Base-by-base conservation (phyloP, 2,888 invertebrate genomes). In the Paralinhomoeus sp. region DNA sequence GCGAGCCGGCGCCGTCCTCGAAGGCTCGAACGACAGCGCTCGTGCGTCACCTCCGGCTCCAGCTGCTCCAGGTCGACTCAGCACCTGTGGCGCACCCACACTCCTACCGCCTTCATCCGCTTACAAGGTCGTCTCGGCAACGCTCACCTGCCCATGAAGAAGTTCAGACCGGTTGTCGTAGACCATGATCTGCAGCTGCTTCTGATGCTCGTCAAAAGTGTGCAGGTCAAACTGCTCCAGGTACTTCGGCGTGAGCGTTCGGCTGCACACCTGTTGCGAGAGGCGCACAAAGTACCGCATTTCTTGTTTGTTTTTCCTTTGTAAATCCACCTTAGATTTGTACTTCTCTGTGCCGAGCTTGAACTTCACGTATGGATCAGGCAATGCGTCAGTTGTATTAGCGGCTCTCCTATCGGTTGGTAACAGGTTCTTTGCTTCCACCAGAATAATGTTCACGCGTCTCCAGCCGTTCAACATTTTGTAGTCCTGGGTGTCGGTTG, bases 391-490 rank as follows among this genome's bases (percentile, higher is more conserved):
- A 21, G 18, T 37, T 20, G 20, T 40, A 45, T n/a, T 35, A 15
- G 5, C 12, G 23, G 39, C 77, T 57, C 83, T 84, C 53, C 80
- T 73, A 61, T 84, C 82, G 73, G 82, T 78, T 0, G 80, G 75
- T 9, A 64, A 55, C 46, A 93, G 72, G 62, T 84, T 80, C 67
- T 77, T 81, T 15, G 85, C 91, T 65, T 93, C 89, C 23, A 93
- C 82, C 51, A 97, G 71, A n/a, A 91, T 78, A 54, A 93, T 81
- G 47, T 89, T 93, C 34, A 97, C 87, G 87, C 45, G 89, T 84
- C 2, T 84, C 83, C 62, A 81, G 84, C 91, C 91, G 93, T 62
- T n/a, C n/a, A n/a, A n/a, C n/a, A n/a, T 85, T 82, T 67, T 91
- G 89, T 24, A 47, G 47, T 9, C 47, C 50, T 48, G 37, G 5